A percentile compares a stretch with the other conserved stretches of the same genome.
These are phyloP conservation scores for Oppia nitens DNA, from an alignment of 1,140 invertebrate species.

Conservation along the genomic window DNA sequence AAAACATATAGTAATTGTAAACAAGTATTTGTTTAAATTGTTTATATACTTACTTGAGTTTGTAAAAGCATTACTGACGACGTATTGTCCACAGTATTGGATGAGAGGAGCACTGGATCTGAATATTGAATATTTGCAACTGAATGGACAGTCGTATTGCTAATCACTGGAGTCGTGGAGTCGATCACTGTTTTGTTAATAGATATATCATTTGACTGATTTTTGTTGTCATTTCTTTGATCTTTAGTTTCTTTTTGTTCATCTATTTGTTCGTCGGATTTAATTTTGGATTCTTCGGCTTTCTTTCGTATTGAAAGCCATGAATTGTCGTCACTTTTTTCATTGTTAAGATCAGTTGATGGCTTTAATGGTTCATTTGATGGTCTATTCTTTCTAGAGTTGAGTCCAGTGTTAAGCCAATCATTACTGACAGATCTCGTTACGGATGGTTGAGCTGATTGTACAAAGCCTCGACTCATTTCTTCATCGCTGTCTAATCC, in stretches of 20 bases:
- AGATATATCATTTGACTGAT: too few species aligned
- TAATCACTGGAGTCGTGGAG: background rate
- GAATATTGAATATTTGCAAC: too few species aligned
- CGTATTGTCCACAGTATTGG: too few species aligned
- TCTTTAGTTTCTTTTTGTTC: background rate
- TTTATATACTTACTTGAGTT: too few species aligned
- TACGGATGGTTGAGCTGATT: background rate
- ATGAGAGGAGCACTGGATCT: too few species aligned
- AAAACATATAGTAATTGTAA: too few species aligned
- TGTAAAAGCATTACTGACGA: too few species aligned
- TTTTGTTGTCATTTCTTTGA: background rate
- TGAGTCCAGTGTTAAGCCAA: constrained; percentile 11
- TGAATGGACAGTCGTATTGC: background rate
- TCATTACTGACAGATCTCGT: background rate
- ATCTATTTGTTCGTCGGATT: background rate
- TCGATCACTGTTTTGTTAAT: too few species aligned
- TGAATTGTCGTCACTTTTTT: background rate
- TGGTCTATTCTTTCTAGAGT: constrained; percentile 1
- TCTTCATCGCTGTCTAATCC: constrained; percentile 2
- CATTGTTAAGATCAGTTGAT: background rate
- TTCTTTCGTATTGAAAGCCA: background rate
- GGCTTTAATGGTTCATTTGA: background rate
- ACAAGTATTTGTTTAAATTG: too few species aligned
- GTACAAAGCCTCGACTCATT: background rate
- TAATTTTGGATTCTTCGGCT: background rate